Evolutionary conservation across 2,797 vertebrate genomes (phyloP), one percentile per base, ranked within the genome.

Genomic region (Lepus oiostolus): DNA sequence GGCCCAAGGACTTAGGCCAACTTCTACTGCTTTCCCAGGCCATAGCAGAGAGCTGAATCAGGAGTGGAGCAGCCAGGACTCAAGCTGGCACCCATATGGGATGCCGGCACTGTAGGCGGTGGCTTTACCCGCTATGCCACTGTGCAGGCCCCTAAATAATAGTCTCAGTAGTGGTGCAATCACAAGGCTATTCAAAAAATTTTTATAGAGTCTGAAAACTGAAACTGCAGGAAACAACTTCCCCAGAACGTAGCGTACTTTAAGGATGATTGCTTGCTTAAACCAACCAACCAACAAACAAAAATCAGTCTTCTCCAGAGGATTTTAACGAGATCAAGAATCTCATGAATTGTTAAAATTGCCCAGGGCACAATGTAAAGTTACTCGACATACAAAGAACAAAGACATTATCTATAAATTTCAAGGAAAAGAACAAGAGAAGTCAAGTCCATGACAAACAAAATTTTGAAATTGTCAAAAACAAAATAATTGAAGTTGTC

Each of bases 391-490:
- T 42, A 52, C 42, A 68, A 62, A 93, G 4, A 94, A 47, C 62
- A 75, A 88, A 81, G 60, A 71, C 30, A 88, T 22, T 89, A 32
- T 82, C 26, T 76, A 28, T 14, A 85, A 58, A 14, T 70, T 90
- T 83, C 63, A 86, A 72, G 42, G n/a, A 76, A 85, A 91, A 91
- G 5, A 35, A 42, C 28, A 92, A 70, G 35, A 86, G 19, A 87
- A 52, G 13, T 7, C 79, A 91, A 65, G 10, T 68, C 10, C 24
- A 68, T 28, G 5, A 30, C 35, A 74, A 42, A n/a, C 19, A 90
- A 90, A 4, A 87, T 75, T 80, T 87, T 93, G 67, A 72, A 68
- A 30, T 72, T 87, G 82, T 67, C 75, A 90, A 30, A 50, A 21
- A 89, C 85, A 92, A 86, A 30, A 0, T 22, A 72, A 50, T 70